A percentile compares a stretch with the other conserved stretches of the same genome.
Evolutionary conservation across 2,888 invertebrate genomes (phyloP).

Genomic region (Caenorhabditis uteleia): DNA sequence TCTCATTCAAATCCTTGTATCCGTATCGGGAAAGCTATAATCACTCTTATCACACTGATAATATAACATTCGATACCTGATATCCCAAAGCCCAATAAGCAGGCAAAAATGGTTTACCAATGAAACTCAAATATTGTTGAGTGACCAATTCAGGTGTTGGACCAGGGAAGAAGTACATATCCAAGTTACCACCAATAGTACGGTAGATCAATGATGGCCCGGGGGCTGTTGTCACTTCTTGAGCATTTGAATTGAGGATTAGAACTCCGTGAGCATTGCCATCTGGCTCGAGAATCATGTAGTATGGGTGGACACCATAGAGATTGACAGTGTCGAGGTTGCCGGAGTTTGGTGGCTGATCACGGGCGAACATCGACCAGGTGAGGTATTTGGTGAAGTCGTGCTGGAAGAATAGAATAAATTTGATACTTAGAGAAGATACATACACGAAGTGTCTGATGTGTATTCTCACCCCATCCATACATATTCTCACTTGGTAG

Average conservation of each 20-base stretch:
- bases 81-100: conserved; percentile 70
- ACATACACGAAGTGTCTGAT: conserved; percentile 58
- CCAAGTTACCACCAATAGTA: conserved; percentile 70
- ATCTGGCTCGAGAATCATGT: conserved; percentile 60
- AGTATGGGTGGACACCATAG: conserved; percentile 68
- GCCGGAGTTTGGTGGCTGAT: conserved; percentile 57
- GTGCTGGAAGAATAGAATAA: conserved; percentile 48
- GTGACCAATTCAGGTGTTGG: conserved; percentile 69
- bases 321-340: conserved; percentile 55
- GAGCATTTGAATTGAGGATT: conserved; percentile 64
- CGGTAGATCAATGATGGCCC: conserved; percentile 78
- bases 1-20: conserved; percentile 54
- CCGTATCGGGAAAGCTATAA: conserved; percentile 60
- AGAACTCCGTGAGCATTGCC: conserved; percentile 67
- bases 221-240: conserved; percentile 63
- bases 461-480: conserved; percentile 67
- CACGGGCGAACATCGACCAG: conserved; percentile 65
- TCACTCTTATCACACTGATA: not conserved
- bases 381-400: conserved; percentile 60
- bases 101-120: conserved; percentile 63
- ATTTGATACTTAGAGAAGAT: not conserved
- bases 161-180: conserved; percentile 70
- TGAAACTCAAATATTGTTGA: conserved; percentile 62
- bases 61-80: conserved; percentile 50
- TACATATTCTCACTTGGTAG: conserved; percentile 64